phyloP scores from a whole-genome alignment of 1,140 invertebrate genomes.

The Neomicropteryx cornuta region DNA sequence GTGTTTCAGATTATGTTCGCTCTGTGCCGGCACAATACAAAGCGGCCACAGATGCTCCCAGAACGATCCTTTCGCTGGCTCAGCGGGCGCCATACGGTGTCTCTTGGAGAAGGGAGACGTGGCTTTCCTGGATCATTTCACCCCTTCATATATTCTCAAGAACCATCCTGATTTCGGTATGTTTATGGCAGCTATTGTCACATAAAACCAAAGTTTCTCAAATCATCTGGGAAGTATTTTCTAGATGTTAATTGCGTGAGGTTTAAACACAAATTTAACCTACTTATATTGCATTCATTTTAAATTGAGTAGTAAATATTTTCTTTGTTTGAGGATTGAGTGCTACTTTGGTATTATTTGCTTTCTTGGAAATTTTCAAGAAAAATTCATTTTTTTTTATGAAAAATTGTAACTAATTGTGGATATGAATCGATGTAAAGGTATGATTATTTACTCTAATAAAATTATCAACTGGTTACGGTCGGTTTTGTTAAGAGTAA shows the following conservation, averaged over 20 bases:
- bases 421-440: slow-evolving; percentile 8
- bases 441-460: slow-evolving; percentile 1
- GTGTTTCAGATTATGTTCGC: slow-evolving; percentile 59
- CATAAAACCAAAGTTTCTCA: slow-evolving; percentile 1
- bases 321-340: too few species aligned
- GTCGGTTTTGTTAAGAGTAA: slow-evolving; percentile 2
- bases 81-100: slow-evolving; percentile 82
- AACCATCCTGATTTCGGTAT: slow-evolving; percentile 44
- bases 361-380: too few species aligned
- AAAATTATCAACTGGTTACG: too few species aligned
- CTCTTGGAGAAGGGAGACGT: slow-evolving; percentile 79
- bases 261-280: too few species aligned
- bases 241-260: too few species aligned
- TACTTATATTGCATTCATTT: too few species aligned
- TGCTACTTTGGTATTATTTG: too few species aligned
- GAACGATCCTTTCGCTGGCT: slow-evolving; percentile 82
- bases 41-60: slow-evolving; percentile 71
- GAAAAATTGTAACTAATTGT: too few species aligned
- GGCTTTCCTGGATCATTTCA: slow-evolving; percentile 85
- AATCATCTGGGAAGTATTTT: too few species aligned
- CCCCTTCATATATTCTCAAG: slow-evolving; percentile 59
- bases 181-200: slow-evolving; percentile 12
- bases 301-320: too few species aligned
- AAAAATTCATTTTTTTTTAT: too few species aligned
- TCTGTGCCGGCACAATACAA: slow-evolving; percentile 77